Percentiles rank a stretch among this genome's conserved stretches.
phyloP scores from a whole-genome alignment of 2,888 invertebrate genomes.

The Sesia apiformis region DNA sequence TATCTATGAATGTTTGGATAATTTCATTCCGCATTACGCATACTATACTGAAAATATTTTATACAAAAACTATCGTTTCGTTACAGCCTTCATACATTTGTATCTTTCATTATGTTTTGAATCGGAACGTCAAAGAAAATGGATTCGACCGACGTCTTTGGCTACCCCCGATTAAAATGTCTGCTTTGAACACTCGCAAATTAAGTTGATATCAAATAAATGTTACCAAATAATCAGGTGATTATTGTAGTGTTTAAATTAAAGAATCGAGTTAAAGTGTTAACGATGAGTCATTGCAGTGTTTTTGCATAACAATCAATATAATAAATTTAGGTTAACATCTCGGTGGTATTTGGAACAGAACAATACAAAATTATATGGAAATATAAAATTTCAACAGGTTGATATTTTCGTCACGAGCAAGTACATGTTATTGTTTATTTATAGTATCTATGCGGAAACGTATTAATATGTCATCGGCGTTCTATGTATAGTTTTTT shows the following conservation, averaged over 20 bases:
- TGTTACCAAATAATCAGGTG: conserved; percentile 47
- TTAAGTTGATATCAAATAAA: conserved; percentile 42
- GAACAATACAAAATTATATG: conserved; percentile 49
- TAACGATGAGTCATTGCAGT: conserved; percentile 49
- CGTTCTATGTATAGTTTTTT: conserved; percentile 49
- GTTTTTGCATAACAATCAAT: conserved; percentile 74
- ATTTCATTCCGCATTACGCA: not conserved
- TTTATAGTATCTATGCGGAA: conserved; percentile 64
- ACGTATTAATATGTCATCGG: conserved; percentile 63
- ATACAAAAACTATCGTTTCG: not conserved
- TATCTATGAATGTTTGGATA: not conserved
- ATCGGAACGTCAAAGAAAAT: conserved; percentile 15
- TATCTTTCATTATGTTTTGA: not conserved
- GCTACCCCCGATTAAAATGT: conserved; percentile 52
- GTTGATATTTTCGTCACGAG: conserved; percentile 37
- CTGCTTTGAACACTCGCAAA: conserved; percentile 59
- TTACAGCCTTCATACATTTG: not conserved
- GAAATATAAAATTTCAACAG: conserved; percentile 40
- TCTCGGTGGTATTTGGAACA: conserved; percentile 52
- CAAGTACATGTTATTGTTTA: conserved; percentile 59
- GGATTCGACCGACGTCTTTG: conserved; percentile 15
- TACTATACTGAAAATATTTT: not conserved
- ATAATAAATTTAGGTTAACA: conserved; percentile 71
- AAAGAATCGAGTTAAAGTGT: conserved; percentile 31
- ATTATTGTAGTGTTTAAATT: conserved; percentile 30